Percentiles rank a stretch among this genome's conserved stretches.
Conservation (phyloP, 1,140 invertebrate genomes). For the Nymphalis io region DNA sequence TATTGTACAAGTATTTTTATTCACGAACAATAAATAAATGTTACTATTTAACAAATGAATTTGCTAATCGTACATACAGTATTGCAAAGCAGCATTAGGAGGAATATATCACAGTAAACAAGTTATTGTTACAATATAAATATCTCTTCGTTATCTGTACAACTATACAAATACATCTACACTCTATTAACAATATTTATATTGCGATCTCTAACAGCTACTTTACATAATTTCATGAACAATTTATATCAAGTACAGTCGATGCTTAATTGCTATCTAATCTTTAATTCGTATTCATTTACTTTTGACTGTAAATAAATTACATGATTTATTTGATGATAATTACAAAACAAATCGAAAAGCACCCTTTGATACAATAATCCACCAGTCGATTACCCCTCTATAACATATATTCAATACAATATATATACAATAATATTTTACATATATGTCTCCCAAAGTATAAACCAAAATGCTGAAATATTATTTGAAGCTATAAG, state of each 20-base stretch:
- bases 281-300: not conserved
- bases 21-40: constrained; percentile 55
- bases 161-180: constrained; percentile 22
- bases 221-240: constrained; percentile 21
- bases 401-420: too few species aligned
- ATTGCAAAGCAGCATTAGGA: constrained; percentile 62
- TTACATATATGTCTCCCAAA: too few species aligned
- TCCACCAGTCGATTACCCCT: too few species aligned
- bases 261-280: not conserved
- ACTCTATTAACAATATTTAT: constrained; percentile 19
- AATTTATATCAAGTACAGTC: constrained; percentile 20
- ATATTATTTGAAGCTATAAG: too few species aligned
- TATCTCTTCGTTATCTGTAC: constrained; percentile 31
- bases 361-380: constrained; percentile 5
- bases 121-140: constrained; percentile 44
- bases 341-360: not conserved
- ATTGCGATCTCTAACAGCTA: constrained; percentile 15
- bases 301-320: constrained; percentile 11
- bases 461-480: too few species aligned
- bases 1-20: constrained; percentile 51
- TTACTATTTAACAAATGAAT: constrained; percentile 62
- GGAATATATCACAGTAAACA: constrained; percentile 73
- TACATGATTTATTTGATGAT: constrained; percentile 9
- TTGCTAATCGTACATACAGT: constrained; percentile 52
- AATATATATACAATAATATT: too few species aligned